phyloP scores from a whole-genome alignment of 2,888 invertebrate genomes.

The Lacanobia wlatinum region DNA sequence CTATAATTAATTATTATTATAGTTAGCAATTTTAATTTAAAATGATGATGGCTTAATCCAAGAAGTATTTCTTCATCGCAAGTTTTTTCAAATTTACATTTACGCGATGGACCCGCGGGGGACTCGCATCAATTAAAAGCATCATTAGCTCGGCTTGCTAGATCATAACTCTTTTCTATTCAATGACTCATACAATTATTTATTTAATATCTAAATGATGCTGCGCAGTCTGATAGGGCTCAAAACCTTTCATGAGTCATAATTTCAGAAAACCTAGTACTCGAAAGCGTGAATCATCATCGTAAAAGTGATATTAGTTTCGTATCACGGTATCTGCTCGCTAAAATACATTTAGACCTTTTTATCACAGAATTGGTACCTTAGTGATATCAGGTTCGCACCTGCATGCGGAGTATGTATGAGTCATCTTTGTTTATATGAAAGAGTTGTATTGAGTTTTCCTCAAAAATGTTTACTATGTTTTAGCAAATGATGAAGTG shows the following conservation, averaged over 20 bases:
- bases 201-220: constrained; percentile 5
- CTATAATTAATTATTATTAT: no score
- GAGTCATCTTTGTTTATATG: constrained; percentile 26
- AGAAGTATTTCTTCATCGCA: no score
- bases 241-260: constrained; percentile 25
- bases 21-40: no score
- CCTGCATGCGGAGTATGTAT: not conserved
- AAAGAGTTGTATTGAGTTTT: not conserved
- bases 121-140: not conserved
- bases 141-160: not conserved
- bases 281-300: constrained; percentile 27
- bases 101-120: not conserved
- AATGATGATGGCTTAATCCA: no score
- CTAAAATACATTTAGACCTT: constrained; percentile 27
- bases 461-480: not conserved
- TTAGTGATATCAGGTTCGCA: constrained; percentile 13
- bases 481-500: not conserved
- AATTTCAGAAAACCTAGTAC: not conserved
- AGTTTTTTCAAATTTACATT: no score
- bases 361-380: constrained; percentile 28
- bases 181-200: constrained; percentile 2
- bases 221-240: not conserved
- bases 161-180: not conserved
- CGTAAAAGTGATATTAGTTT: constrained; percentile 37
- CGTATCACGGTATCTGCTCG: constrained; percentile 25